phyloP scores from a whole-genome alignment of 1,140 invertebrate species.

The Glossosoma conforme region DNA sequence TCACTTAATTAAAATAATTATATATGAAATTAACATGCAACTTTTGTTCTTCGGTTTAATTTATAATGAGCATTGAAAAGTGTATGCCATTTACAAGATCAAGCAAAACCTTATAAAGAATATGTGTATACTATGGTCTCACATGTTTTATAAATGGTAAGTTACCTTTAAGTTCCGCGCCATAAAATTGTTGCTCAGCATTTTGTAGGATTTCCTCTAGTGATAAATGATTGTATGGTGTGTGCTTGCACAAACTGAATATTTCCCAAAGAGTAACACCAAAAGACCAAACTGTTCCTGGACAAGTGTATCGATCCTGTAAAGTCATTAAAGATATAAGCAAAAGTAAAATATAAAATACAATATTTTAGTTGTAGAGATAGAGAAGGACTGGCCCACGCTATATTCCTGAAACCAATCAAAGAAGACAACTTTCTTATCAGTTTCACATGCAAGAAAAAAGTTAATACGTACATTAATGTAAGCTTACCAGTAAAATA shows the following conservation, averaged over 20 bases:
- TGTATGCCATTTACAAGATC: too few relatives aligned
- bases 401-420: too few relatives aligned
- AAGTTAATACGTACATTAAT: too few relatives aligned
- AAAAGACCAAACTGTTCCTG: conserved; percentile 64
- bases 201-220: conserved; percentile 75
- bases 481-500: conserved; percentile 62
- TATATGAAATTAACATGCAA: too few relatives aligned
- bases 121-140: background rate
- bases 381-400: too few relatives aligned
- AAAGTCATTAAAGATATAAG: too few relatives aligned
- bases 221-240: conserved; percentile 63
- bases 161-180: conserved; percentile 56
- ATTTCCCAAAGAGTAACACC: conserved; percentile 73
- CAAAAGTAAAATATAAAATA: too few relatives aligned
- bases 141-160: background rate
- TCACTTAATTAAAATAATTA: too few relatives aligned
- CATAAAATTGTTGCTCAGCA: conserved; percentile 63
- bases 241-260: conserved; percentile 65
- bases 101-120: background rate
- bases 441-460: conserved; percentile 12
- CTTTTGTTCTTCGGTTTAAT: too few relatives aligned
- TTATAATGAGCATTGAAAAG: too few relatives aligned
- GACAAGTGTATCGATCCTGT: conserved; percentile 61
- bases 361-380: too few relatives aligned
- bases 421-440: too few relatives aligned